Percentiles rank a stretch among this genome's conserved stretches.
phyloP scores from a whole-genome alignment of 2,113 vertebrate species.

The Epinephelus lanceolatus region DNA sequence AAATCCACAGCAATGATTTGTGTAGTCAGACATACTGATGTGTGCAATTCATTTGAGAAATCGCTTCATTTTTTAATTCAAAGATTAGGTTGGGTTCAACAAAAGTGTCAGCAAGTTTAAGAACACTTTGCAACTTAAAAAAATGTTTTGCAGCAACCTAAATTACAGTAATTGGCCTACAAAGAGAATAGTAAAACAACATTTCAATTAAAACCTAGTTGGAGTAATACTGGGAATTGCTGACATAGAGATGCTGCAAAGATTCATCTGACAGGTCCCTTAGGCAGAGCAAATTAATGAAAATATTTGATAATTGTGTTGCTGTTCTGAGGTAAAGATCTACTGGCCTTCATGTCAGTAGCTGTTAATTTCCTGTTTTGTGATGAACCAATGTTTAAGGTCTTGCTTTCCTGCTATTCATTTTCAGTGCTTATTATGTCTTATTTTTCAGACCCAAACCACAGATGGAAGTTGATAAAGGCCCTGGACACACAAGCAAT shows the following conservation, averaged over 20 bases:
- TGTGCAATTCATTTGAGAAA: neutral
- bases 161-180: neutral
- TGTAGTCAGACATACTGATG: constrained; percentile 1
- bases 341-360: constrained; percentile 19
- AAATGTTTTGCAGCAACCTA: neutral
- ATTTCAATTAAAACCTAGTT: neutral
- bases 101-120: neutral
- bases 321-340: neutral
- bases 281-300: neutral
- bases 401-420: constrained; percentile 8
- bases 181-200: neutral
- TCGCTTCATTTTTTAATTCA: neutral
- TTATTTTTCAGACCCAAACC: constrained; percentile 9
- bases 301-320: constrained; percentile 4
- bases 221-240: neutral
- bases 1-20: constrained; percentile 2
- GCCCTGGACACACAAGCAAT: neutral
- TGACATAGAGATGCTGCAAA: neutral
- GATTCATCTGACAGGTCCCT: neutral
- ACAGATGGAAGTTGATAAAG: neutral
- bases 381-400: neutral
- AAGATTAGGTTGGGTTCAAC: neutral
- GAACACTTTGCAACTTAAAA: neutral
- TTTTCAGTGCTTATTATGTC: constrained; percentile 11
- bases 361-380: constrained; percentile 13